Evolutionary conservation across 2,888 invertebrate genomes (phyloP), one percentile per base, ranked within the genome.

Genomic region (Galerucella pusilla): DNA sequence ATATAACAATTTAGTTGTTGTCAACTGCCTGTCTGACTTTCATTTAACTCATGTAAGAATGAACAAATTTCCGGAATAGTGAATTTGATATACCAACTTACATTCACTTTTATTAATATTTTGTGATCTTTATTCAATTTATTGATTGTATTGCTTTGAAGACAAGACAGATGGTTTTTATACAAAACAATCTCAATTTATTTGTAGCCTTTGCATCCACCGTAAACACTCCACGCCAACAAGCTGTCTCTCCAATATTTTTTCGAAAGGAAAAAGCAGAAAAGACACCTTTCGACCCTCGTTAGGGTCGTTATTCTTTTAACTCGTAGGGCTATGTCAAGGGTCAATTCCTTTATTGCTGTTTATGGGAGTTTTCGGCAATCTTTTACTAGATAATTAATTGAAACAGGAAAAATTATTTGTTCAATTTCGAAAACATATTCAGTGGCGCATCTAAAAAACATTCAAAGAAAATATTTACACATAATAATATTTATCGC

Each of bases 261-360:
- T 72, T 63, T 28, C 42, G 69, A 60, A 69, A 69, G 46, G 59
- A 46, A 65, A 71, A 54, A 57, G 67, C 67, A 73, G 67, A 69
- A 65, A 60, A 75, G 75, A 70, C 75, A 75, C 75, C 80, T 79
- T 80, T 80, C 81, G 80, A 82, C 83, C 83, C 83, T 83, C 79
- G 80, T 83, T 82, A 82, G 54, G 67, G 71, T 61, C 73, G 75
- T 73, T 75, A 73, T 73, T 81, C 81, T 81, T 81, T 77, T 74
- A 78, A 76, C 78, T 79, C 79, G 78, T 79, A 71, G 71, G 78
- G 77, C 79, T 77, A 78, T 63, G 80, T 71, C 80, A 79, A 79
- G 79, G 82, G 83, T 82, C 83, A 82, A 83, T 83, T 82, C 81
- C 81, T 81, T 83, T 82, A 82, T 81, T 81, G 81, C 80, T 80